Evolutionary conservation across 1,140 invertebrate species (phyloP).

Genomic region (Caenorhabditis inopinata): DNA sequence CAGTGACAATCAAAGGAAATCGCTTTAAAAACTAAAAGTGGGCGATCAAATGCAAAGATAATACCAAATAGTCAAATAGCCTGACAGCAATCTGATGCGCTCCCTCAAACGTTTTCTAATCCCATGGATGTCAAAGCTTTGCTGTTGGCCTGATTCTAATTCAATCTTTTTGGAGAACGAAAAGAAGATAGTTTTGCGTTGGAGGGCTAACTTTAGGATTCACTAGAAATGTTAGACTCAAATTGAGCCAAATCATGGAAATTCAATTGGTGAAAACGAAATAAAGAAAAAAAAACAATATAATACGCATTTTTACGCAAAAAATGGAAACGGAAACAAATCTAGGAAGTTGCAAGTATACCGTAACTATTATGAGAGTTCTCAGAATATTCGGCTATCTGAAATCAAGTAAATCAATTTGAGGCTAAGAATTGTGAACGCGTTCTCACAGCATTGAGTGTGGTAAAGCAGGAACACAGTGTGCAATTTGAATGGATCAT

Average conservation of each 20-base stretch:
- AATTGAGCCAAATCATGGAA: not conserved
- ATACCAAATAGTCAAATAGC: not conserved
- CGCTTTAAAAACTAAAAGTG: not conserved
- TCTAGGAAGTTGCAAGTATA: too few relatives aligned
- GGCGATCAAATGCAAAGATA: not conserved
- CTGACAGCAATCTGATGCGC: constrained; percentile 15
- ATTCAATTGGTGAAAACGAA: constrained; percentile 15
- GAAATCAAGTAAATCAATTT: too few relatives aligned
- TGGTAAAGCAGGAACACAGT: too few relatives aligned
- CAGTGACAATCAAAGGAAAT: not conserved
- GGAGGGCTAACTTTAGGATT: not conserved
- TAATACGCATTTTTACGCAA: too few relatives aligned
- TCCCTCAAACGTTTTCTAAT: not conserved
- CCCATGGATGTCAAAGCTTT: too few relatives aligned
- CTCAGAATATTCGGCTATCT: too few relatives aligned
- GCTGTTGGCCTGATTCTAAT: not conserved
- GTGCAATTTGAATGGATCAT: too few relatives aligned
- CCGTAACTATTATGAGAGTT: too few relatives aligned
- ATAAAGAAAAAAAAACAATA: too few relatives aligned
- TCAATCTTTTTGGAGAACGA: not conserved
- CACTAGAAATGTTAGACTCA: not conserved
- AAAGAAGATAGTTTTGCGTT: not conserved
- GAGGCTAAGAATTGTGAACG: too few relatives aligned
- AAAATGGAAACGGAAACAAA: too few relatives aligned
- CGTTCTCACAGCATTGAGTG: too few relatives aligned